Percentiles rank a stretch among this genome's conserved stretches.
These are phyloP conservation scores for Chrysolina americana DNA, from an alignment of 2,888 invertebrate species.

Conservation along the genomic window DNA sequence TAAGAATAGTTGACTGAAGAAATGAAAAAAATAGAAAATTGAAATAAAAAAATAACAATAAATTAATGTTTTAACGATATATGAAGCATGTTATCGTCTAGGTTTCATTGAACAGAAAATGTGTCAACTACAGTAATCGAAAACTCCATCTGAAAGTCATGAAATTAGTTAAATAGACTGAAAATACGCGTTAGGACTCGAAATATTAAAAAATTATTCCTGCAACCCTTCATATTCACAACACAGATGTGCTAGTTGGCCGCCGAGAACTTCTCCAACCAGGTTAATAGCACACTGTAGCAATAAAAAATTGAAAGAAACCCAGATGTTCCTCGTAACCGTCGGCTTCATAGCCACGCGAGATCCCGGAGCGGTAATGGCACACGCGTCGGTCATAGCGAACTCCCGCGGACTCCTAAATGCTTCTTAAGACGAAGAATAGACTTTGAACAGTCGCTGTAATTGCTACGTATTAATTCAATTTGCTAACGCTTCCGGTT, in stretches of 20 bases:
- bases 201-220: background rate
- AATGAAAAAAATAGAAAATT: too few relatives aligned
- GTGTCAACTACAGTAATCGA: too few relatives aligned
- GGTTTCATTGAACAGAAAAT: too few relatives aligned
- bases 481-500: constrained; percentile 69
- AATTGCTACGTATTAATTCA: constrained; percentile 71
- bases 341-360: constrained; percentile 64
- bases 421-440: constrained; percentile 70
- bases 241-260: background rate
- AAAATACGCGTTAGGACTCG: too few relatives aligned
- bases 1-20: too few relatives aligned
- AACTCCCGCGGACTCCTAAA: constrained; percentile 65
- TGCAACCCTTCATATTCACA: background rate
- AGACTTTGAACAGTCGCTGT: constrained; percentile 57
- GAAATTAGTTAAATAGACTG: too few relatives aligned
- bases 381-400: constrained; percentile 63
- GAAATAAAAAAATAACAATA: too few relatives aligned
- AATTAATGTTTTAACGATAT: too few relatives aligned
- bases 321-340: constrained; percentile 50
- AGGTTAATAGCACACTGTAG: background rate
- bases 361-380: constrained; percentile 66
- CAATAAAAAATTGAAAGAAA: constrained; percentile 16
- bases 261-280: background rate
- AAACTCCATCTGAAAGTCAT: too few relatives aligned
- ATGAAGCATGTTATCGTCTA: too few relatives aligned